Evolutionary conservation across 2,113 vertebrate genomes (phyloP).

Genomic region (Elgaria multicarinata): DNA sequence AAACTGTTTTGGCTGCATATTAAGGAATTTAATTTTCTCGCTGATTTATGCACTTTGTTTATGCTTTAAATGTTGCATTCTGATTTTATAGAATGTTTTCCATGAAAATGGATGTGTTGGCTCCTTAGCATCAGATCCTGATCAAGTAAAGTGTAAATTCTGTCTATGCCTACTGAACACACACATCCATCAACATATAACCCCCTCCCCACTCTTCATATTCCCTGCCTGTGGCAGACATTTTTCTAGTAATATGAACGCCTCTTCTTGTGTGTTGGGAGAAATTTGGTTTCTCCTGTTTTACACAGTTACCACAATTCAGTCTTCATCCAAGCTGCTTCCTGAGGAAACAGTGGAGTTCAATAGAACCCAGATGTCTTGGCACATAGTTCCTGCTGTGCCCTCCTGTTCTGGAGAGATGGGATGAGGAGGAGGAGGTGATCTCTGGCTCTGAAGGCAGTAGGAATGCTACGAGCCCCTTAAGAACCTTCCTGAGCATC

Average conservation of each 20-base stretch:
- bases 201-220: background rate
- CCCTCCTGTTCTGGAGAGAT: constrained; percentile 16
- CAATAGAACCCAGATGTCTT: constrained; percentile 12
- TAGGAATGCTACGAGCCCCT: background rate
- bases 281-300: constrained; percentile 18
- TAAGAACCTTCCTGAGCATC: background rate
- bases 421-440: background rate
- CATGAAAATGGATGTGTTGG: background rate
- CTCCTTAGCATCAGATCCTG: background rate
- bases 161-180: background rate
- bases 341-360: constrained; percentile 25
- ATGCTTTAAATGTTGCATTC: background rate
- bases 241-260: background rate
- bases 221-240: background rate
- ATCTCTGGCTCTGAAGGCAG: background rate
- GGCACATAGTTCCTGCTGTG: constrained; percentile 1
- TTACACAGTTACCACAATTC: constrained; percentile 17
- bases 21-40: background rate
- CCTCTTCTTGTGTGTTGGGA: background rate
- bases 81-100: background rate
- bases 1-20: background rate
- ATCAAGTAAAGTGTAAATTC: background rate
- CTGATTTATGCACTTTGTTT: background rate
- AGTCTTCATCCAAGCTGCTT: constrained; percentile 24
- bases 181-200: background rate